A percentile compares a stretch with the other conserved stretches of the same genome.
These are phyloP conservation scores for Bicyclus anynana DNA, from an alignment of 1,140 invertebrate genomes.

Conservation along the genomic window DNA sequence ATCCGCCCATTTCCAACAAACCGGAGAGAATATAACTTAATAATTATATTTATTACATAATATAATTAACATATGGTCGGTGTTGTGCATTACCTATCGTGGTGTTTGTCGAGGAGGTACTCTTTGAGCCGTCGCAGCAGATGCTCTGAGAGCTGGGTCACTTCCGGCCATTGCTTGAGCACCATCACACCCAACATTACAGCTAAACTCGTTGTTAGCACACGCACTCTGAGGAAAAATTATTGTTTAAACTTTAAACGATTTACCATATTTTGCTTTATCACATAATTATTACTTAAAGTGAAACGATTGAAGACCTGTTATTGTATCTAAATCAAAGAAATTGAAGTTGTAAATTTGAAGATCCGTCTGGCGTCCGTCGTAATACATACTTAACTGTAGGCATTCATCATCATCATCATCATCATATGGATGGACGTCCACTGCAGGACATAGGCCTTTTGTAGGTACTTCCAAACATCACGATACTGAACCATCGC, in stretches of 20 bases:
- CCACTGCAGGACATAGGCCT: too few species aligned
- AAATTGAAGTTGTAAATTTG: too few species aligned
- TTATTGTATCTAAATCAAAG: too few species aligned
- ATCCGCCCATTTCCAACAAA: background rate
- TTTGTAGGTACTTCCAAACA: too few species aligned
- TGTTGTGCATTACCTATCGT: constrained; percentile 59
- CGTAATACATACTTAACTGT: too few species aligned
- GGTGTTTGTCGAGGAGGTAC: constrained; percentile 58
- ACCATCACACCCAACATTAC: constrained; percentile 89
- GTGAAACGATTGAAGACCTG: too few species aligned
- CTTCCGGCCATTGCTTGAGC: constrained; percentile 92
- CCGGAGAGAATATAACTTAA: background rate
- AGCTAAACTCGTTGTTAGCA: constrained; percentile 88
- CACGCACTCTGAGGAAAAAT: constrained; percentile 82
- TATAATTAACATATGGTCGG: background rate
- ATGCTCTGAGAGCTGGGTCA: constrained; percentile 82
- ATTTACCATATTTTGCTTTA: too few species aligned
- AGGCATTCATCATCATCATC: too few species aligned
- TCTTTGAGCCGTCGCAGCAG: constrained; percentile 59
- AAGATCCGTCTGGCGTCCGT: too few species aligned
- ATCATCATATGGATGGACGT: too few species aligned
- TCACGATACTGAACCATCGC: too few species aligned
- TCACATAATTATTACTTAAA: too few species aligned
- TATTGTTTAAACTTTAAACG: background rate
- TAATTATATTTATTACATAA: background rate